Conservation (phyloP, 2,113 vertebrate genomes). For the Thunnus maccoyii region DNA sequence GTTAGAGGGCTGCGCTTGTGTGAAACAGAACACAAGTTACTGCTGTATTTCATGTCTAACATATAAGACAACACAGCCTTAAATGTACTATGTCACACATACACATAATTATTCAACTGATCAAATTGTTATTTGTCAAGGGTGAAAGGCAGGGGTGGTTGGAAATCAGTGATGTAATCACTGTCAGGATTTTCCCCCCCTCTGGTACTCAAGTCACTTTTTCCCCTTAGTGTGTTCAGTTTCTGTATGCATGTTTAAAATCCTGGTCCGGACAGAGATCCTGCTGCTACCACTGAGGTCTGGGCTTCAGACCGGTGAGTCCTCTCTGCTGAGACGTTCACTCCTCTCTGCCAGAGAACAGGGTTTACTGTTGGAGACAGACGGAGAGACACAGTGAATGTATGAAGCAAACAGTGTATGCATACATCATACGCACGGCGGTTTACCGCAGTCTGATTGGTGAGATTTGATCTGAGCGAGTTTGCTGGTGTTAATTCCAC, state of each 20-base stretch:
- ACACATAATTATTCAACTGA: constrained; percentile 56
- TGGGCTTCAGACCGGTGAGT: constrained; percentile 56
- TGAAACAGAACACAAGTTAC: constrained; percentile 26
- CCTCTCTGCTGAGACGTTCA: constrained; percentile 57
- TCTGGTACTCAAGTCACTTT: constrained; percentile 44
- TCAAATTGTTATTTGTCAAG: constrained; percentile 53
- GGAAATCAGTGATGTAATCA: constrained; percentile 56
- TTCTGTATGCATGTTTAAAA: constrained; percentile 65
- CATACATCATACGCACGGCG: no score
- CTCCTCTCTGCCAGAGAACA: constrained; percentile 60
- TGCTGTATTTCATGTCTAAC: constrained; percentile 36
- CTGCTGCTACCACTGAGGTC: constrained; percentile 63
- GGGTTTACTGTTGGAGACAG: constrained; percentile 75
- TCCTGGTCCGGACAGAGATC: constrained; percentile 62
- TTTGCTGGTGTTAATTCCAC: no score
- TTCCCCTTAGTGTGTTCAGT: constrained; percentile 40
- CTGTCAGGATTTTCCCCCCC: constrained; percentile 25
- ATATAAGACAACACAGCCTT: constrained; percentile 56
- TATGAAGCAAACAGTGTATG: not conserved
- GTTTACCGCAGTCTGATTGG: no score
- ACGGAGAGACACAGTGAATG: constrained; percentile 25
- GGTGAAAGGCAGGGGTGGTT: constrained; percentile 70
- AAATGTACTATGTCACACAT: constrained; percentile 59
- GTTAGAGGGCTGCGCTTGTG: constrained; percentile 26
- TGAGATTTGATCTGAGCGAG: no score